These are phyloP conservation scores for Phrynocephalus versicolor DNA, from an alignment of 2,113 vertebrate genomes.

Conservation along the genomic window DNA sequence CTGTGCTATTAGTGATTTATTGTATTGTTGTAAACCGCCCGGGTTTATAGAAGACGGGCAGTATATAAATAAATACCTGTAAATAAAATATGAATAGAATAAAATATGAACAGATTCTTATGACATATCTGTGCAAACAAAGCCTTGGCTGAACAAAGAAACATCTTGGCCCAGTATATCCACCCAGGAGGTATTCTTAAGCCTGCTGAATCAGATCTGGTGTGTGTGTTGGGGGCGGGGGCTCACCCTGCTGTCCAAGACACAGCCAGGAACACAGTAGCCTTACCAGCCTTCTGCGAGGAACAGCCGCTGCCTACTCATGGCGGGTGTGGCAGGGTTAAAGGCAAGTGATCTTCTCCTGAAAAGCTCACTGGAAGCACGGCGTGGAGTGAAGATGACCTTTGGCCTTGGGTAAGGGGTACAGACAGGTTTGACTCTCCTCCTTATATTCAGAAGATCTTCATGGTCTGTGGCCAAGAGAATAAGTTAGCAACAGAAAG, in stretches of 20 bases:
- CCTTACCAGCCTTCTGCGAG: conserved; percentile 37
- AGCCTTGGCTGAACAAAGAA: not conserved
- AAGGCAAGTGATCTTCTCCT: not conserved
- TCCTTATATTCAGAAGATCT: not conserved
- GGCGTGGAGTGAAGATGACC: conserved; percentile 21
- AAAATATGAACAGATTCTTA: not conserved
- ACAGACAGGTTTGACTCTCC: conserved; percentile 12
- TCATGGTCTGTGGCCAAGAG: conserved; percentile 40
- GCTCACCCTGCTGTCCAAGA: not conserved
- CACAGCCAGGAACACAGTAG: not conserved
- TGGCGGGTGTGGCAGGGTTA: conserved; percentile 60
- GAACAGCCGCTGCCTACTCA: conserved; percentile 58
- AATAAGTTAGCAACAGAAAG: conserved; percentile 4
- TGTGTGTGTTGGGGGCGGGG: too few relatives aligned
- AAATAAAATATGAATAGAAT: too few relatives aligned
- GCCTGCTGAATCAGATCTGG: too few relatives aligned
- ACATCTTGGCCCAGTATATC: too few relatives aligned
- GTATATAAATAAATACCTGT: too few relatives aligned
- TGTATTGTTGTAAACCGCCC: too few relatives aligned
- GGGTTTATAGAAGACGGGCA: too few relatives aligned
- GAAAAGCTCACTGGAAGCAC: conserved; percentile 32
- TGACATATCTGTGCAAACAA: not conserved
- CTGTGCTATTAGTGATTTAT: too few relatives aligned
- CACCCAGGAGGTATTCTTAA: not conserved
- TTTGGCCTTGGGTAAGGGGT: conserved; percentile 60